Base-by-base conservation (phyloP, 2,113 vertebrate genomes). In the Ptychochromis oligacanthus region DNA sequence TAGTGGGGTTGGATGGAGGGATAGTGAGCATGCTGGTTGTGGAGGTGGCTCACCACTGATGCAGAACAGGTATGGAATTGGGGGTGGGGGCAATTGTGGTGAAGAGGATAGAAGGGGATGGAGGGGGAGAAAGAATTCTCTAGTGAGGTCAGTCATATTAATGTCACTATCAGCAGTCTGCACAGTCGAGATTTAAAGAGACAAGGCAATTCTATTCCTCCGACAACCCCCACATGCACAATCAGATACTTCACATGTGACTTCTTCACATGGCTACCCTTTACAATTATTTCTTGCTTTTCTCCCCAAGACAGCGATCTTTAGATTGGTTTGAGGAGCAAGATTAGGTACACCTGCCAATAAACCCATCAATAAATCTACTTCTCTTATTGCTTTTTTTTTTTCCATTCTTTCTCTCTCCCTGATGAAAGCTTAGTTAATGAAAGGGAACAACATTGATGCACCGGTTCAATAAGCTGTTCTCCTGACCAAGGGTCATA, bases 331-430 rank as follows among this genome's bases (percentile, higher is more conserved):
- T 80, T 75, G 54, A 84, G 83, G 80, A 81, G 77, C 43, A 55
- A 86, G 82, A 94, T 92, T 91, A 93, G 89, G 60, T 81, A 20
- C 81, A 87, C 87, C 91, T 92, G 93, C 80, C 94, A 92, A 95
- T 94, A 92, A 13, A 7, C 46, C 36, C 56, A 12, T 93, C 93
- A 87, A 94, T 94, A 92, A 75, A 87, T 91, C 87, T 77, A 26
- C 75, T 78, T 75, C 82, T 64, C 82, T 86, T 85, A 93, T 91
- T 91, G 90, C 79, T 43, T 91, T 84, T 89, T 88, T 84, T 49
- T 84, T 89, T 88, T 84, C 43, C 80, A 31, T 74, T 80, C 81
- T 65, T 40, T 80, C 76, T 22, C 79, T 56, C 61, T 78, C 79
- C 83, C 74, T 83, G 86, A 92, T 86, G 91, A 92, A 93, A 86